phyloP scores from a whole-genome alignment of 2,888 invertebrate species.

The Lepidocyrtoides sp. region DNA sequence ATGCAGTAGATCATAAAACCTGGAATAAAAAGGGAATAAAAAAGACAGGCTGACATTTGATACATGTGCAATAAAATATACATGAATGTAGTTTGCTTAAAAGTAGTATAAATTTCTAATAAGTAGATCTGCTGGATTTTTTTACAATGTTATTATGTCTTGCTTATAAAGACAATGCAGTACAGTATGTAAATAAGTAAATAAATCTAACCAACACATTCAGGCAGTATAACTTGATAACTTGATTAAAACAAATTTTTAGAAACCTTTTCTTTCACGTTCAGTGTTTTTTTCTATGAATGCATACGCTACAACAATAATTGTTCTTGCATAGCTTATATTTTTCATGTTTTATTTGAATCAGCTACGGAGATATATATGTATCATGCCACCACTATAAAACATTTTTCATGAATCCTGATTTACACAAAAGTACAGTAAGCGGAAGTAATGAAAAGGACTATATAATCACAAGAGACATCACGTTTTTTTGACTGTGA shows the following conservation, averaged over 20 bases:
- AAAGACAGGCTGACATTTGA: background rate
- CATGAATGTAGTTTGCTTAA: background rate
- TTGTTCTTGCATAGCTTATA: background rate
- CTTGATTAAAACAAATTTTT: too few relatives aligned
- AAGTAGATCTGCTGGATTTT: conserved; percentile 41
- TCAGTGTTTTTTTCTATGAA: too few relatives aligned
- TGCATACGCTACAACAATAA: too few relatives aligned
- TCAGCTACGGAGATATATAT: background rate
- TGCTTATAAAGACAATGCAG: background rate
- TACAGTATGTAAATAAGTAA: background rate
- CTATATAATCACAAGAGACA: background rate
- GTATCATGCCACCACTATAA: background rate
- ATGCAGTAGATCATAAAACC: conserved; percentile 37
- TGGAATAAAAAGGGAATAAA: conserved; percentile 37
- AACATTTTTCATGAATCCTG: background rate
- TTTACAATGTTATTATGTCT: background rate
- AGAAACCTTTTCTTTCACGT: too few relatives aligned
- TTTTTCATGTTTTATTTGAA: background rate
- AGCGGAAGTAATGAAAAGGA: conserved; percentile 10
- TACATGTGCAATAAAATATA: background rate
- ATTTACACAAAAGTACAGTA: background rate
- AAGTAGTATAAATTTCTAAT: background rate
- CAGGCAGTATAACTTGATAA: too few relatives aligned
- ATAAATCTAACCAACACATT: too few relatives aligned
- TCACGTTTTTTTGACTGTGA: background rate